These are phyloP conservation scores for Thalassarche chlororhynchos DNA, from an alignment of 2,113 vertebrate genomes.

Conservation along the genomic window DNA sequence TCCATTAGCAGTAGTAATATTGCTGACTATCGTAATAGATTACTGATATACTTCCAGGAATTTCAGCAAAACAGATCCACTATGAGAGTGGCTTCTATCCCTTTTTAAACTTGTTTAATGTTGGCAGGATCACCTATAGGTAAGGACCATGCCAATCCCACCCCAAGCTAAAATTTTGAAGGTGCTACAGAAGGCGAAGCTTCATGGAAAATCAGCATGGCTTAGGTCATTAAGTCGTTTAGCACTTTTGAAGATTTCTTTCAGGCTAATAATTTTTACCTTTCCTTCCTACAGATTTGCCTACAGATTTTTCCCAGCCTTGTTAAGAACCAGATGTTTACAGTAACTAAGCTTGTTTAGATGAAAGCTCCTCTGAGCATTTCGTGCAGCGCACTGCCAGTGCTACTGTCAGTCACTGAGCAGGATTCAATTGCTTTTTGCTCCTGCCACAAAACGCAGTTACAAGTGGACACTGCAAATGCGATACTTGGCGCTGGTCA, in stretches of 20 bases:
- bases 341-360: background rate
- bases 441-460: background rate
- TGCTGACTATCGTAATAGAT: background rate
- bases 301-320: background rate
- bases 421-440: background rate
- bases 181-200: background rate
- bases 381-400: accelerated
- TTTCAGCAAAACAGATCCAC: background rate
- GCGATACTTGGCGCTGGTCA: background rate
- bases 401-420: background rate
- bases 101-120: background rate
- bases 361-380: background rate
- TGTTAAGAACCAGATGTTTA: background rate
- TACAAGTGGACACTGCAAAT: background rate
- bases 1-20: background rate
- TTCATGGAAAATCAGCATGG: background rate
- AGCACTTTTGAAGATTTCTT: background rate
- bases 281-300: background rate
- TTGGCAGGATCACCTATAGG: background rate
- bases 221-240: background rate
- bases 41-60: background rate
- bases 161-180: background rate
- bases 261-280: background rate
- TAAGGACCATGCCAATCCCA: background rate
- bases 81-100: background rate